Evolutionary conservation across 53 echinoderm and acorn worm species (phyloP), one percentile per base, ranked within the genome.

Genomic region (Henricia sp.): DNA sequence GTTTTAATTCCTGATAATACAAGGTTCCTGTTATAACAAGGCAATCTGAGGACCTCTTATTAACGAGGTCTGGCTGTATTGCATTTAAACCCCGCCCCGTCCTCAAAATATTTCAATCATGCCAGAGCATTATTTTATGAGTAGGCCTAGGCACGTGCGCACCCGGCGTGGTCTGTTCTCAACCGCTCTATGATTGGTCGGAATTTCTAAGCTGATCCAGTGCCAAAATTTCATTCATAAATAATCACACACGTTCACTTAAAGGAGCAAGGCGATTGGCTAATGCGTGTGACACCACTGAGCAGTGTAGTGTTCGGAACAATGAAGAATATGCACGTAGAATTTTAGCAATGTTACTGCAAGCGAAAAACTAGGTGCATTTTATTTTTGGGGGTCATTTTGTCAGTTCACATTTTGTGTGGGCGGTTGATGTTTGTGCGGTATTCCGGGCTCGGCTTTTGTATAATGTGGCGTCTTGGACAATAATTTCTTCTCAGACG

Each of bases 171-270:
- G 58, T 24, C 59, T 76, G 76, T 76, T 76, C 30, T 27, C 43
- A 14, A 19, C 58, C 17, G 14, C 1, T 54, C 58, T 37, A 28
- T 76, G 76, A 76, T 76, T 76, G 76, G 76, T 58, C 58, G 42
- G 44, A 0, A 17, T 26, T 8, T 40, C 58, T 58, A 37, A 40
- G 58, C 40, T 58, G 76, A 76, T 76, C 76, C 16, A 29, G 27
- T 28, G 76, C 76, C 54, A 32, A 23, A 55, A n/a, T 76, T 42
- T 28, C 3, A 58, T 76, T 76, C 76, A 58, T 41, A 74, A 71
- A 73, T 60, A n/a, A 50, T 73, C 34, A 53, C 12, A 8, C 53
- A 21, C 38, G 37, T 20, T 24, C 1, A 20, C 36, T 73, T 27
- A 36, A 53, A 73, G 52, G 50, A 26, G 35, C 17, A 14, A 8